A percentile compares a stretch with the other conserved stretches of the same genome.
These are phyloP conservation scores for Parazoanthus swiftii DNA, from an alignment of 92 coral and sea anemone species.

Conservation along the genomic window DNA sequence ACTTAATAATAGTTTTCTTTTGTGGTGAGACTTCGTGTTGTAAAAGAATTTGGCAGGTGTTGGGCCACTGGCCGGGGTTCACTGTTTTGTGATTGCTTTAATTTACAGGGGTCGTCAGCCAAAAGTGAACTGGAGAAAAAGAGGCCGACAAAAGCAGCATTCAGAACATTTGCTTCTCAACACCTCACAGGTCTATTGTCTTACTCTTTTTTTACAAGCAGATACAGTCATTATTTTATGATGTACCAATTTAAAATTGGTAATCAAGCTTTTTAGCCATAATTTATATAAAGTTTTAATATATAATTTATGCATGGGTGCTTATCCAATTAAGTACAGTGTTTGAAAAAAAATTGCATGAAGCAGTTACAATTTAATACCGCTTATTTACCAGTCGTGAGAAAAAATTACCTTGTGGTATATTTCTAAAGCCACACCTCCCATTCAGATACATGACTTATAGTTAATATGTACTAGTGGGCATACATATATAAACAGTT, in stretches of 20 bases:
- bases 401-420: too few species aligned
- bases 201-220: background rate
- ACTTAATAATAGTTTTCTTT: too few species aligned
- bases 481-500: too few species aligned
- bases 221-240: background rate
- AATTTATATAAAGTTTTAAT: too few species aligned
- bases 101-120: constrained; percentile 49
- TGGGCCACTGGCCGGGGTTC: background rate
- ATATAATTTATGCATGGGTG: too few species aligned
- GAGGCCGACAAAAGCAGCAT: constrained; percentile 87
- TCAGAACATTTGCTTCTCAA: constrained; percentile 88
- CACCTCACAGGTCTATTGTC: constrained; percentile 70
- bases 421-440: too few species aligned
- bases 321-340: too few species aligned
- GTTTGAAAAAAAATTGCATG: too few species aligned
- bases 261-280: background rate
- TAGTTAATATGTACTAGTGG: too few species aligned
- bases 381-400: too few species aligned
- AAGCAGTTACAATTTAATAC: too few species aligned
- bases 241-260: background rate
- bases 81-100: background rate
- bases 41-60: background rate
- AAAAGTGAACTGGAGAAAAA: constrained; percentile 87
- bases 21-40: background rate
- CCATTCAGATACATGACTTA: too few species aligned